phyloP scores from a whole-genome alignment of 2,888 invertebrate genomes.

The Philereme vetulata region DNA sequence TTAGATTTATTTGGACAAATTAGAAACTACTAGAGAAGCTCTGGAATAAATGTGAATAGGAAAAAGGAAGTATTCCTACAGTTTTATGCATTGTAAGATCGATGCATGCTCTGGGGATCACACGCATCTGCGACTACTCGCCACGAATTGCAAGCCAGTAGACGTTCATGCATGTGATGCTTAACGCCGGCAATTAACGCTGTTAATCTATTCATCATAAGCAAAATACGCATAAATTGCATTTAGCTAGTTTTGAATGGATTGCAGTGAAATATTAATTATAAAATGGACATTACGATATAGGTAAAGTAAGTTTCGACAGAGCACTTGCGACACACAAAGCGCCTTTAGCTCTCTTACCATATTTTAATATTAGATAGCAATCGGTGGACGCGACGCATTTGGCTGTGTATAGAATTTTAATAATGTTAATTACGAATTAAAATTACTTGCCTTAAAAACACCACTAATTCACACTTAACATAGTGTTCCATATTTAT shows the following conservation, averaged over 20 bases:
- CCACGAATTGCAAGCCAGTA: conserved; percentile 40
- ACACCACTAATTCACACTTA: conserved; percentile 48
- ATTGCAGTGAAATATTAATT: conserved; percentile 58
- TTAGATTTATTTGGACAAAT: too few relatives aligned
- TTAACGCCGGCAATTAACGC: conserved; percentile 53
- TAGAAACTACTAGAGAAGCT: neutral
- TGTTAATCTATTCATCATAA: conserved; percentile 60
- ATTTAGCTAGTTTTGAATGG: conserved; percentile 53
- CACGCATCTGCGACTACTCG: conserved; percentile 48
- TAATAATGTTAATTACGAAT: conserved; percentile 44
- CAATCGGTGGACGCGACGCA: conserved; percentile 57
- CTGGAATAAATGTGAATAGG: neutral
- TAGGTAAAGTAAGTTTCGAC: conserved; percentile 60
- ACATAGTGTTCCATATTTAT: conserved; percentile 55
- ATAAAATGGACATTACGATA: conserved; percentile 82
- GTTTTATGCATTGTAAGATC: conserved; percentile 42
- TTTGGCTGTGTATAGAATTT: conserved; percentile 67
- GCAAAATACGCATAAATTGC: conserved; percentile 38
- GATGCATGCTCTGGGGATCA: conserved; percentile 49
- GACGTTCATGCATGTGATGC: conserved; percentile 55
- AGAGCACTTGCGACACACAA: conserved; percentile 83
- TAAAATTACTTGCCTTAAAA: conserved; percentile 57
- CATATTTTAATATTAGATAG: conserved; percentile 42
- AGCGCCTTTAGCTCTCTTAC: conserved; percentile 53
- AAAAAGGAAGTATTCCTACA: conserved; percentile 30